A percentile compares a stretch with the other conserved stretches of the same genome.
These are phyloP conservation scores for Drosophila oshimai DNA, from an alignment of 1,140 invertebrate species.

Conservation along the genomic window DNA sequence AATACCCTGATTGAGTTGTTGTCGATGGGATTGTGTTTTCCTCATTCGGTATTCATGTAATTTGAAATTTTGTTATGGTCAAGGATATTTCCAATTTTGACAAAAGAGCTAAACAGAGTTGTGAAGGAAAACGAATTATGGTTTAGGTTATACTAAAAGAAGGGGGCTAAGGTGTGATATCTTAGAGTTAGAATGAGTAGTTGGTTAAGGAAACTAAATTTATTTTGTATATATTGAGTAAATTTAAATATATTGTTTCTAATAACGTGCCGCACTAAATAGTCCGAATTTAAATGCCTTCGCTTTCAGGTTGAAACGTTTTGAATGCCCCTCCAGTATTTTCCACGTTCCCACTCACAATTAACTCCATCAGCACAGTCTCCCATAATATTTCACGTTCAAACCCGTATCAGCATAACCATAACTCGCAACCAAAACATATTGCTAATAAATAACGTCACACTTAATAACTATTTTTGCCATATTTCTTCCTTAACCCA, in stretches of 20 bases:
- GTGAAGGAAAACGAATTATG: background rate
- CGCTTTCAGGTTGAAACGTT: background rate
- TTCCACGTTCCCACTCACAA: background rate
- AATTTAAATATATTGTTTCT: too few relatives aligned
- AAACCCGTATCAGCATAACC: slow-evolving; percentile 3
- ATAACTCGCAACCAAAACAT: slow-evolving; percentile 22
- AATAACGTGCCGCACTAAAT: too few relatives aligned
- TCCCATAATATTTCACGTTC: background rate
- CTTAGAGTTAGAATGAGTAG: too few relatives aligned
- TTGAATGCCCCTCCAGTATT: background rate
- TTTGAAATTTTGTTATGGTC: slow-evolving; percentile 4
- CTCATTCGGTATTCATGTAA: background rate
- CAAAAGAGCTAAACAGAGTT: too few relatives aligned
- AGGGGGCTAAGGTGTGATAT: too few relatives aligned
- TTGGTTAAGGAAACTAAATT: too few relatives aligned
- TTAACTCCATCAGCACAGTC: background rate
- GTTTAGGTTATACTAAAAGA: too few relatives aligned
- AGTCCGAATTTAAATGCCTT: background rate
- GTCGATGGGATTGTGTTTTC: slow-evolving; percentile 8
- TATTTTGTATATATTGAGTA: too few relatives aligned
- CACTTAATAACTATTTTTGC: slow-evolving; percentile 44
- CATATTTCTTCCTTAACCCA: slow-evolving; percentile 41
- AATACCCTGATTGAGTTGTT: slow-evolving; percentile 54
- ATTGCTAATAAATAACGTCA: slow-evolving; percentile 53
- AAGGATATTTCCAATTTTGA: background rate